phyloP scores from a whole-genome alignment of 2,888 invertebrate species.

The Drosophila anceps region DNA sequence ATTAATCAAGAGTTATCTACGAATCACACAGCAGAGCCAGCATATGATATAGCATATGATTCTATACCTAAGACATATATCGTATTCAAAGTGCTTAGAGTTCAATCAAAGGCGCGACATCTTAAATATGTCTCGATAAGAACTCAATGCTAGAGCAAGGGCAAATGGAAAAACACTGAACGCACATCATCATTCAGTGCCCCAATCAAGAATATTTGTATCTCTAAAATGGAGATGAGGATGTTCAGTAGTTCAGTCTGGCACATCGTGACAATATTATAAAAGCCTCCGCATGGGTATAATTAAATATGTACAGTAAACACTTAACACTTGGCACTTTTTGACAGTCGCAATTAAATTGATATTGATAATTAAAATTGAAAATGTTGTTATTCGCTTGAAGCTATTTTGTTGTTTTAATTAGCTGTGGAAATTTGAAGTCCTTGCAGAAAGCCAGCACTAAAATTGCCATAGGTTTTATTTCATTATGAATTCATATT shows the following conservation, averaged over 20 bases:
- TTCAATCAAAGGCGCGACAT: not conserved
- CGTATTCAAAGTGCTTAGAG: not conserved
- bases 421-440: not conserved
- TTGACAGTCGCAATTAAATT: slow-evolving; percentile 1
- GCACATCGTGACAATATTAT: slow-evolving; percentile 14
- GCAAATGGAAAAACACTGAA: not conserved
- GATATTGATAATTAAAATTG: slow-evolving; percentile 13
- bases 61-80: not conserved
- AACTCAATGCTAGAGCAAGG: not conserved
- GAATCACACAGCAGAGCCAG: not conserved
- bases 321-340: slow-evolving; percentile 14
- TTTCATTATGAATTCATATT: too few relatives aligned
- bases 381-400: not conserved
- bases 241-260: slow-evolving; percentile 6
- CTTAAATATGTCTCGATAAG: not conserved
- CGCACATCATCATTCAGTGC: too few relatives aligned
- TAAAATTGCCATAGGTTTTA: too few relatives aligned
- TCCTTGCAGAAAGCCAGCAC: not conserved
- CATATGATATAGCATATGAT: not conserved
- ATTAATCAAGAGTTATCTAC: not conserved
- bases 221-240: not conserved
- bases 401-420: not conserved
- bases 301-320: slow-evolving; percentile 15
- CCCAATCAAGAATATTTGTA: not conserved
- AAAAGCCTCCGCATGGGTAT: slow-evolving; percentile 4